A percentile compares a stretch with the other conserved stretches of the same genome.
These are phyloP conservation scores for Aphis craccivora DNA, from an alignment of 1,140 invertebrate genomes.

Conservation along the genomic window DNA sequence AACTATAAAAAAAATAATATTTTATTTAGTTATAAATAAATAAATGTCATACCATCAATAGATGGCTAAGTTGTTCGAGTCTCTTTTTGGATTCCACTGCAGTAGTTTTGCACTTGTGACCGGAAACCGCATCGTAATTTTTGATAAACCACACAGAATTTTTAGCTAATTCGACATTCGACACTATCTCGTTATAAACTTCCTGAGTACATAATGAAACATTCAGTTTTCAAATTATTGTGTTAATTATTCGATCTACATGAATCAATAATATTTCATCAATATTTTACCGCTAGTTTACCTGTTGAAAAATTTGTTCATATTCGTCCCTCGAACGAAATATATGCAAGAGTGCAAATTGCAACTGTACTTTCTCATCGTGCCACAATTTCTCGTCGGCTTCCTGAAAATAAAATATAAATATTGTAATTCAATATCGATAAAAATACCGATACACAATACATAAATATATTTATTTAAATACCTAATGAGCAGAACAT, in stretches of 20 bases:
- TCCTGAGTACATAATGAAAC: constrained; percentile 66
- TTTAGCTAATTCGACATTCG: constrained; percentile 77
- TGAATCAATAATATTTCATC: background rate
- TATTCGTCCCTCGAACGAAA: background rate
- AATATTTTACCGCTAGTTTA: background rate
- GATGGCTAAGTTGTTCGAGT: constrained; percentile 37
- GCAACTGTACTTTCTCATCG: constrained; percentile 33
- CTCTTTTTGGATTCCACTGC: constrained; percentile 25
- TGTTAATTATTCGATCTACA: background rate
- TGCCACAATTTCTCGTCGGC: constrained; percentile 16
- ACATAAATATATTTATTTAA: background rate
- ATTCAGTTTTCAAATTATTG: background rate
- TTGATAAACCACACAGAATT: constrained; percentile 76
- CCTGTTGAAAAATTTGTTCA: constrained; percentile 37
- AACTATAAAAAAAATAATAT: background rate
- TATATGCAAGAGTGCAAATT: background rate
- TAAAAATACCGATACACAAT: background rate
- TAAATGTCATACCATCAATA: constrained; percentile 50
- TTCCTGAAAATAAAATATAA: background rate
- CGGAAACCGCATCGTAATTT: background rate
- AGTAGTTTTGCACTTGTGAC: constrained; percentile 27
- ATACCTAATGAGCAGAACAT: background rate
- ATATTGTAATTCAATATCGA: no score
- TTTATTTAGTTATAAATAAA: constrained; percentile 50
- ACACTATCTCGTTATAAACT: constrained; percentile 79